Base-by-base conservation (phyloP, 2,888 invertebrate genomes). In the Campoplex nolae region DNA sequence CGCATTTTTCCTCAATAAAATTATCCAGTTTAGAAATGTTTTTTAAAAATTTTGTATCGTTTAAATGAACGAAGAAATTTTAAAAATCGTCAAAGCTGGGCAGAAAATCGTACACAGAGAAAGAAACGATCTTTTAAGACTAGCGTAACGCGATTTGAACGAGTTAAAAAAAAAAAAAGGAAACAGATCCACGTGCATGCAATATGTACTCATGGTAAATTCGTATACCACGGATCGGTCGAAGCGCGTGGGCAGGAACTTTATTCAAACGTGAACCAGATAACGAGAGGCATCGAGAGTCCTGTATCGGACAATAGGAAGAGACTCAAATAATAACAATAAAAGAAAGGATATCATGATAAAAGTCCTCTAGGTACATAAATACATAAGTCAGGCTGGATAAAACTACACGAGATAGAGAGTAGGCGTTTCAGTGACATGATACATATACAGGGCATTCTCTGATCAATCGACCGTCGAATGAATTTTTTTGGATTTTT, bases 241-340 rank as follows among this genome's bases (percentile, higher is more conserved):
- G 28, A 67, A 70, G 62, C 32, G 51, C 81, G 85, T 82, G 65
- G 75, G 81, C 65, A 45, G 71, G 13, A 51, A 51, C 32, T 58
- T 67, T 70, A 76, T 82, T 65, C 65, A 51, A 58, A 48, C 68
- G 45, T 38, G 23, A 54, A 35, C 23, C 56, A 75, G 75, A 82
- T 67, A 75, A 76, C 82, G 68, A 75, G 82, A 83, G 75, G 62
- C 45, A 42, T 23, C 23, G 48, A 58, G 58, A 70, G 48, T 48
- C 68, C 48, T 42, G 48, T 62, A 32, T 48, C 54, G 58, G 35
- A 70, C 58, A 83, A 76, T 70, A 58, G 82, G 58, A 76, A 56
- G 70, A 83, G 68, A 68, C n/a, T n/a, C 28, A 48, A 71, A 71
- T 79, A 79, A 71, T 54, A 79, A 67, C 56, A 71, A 71, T 56